Evolutionary conservation across 2,888 invertebrate species (phyloP).

Genomic region (Tiliacea citrago): DNA sequence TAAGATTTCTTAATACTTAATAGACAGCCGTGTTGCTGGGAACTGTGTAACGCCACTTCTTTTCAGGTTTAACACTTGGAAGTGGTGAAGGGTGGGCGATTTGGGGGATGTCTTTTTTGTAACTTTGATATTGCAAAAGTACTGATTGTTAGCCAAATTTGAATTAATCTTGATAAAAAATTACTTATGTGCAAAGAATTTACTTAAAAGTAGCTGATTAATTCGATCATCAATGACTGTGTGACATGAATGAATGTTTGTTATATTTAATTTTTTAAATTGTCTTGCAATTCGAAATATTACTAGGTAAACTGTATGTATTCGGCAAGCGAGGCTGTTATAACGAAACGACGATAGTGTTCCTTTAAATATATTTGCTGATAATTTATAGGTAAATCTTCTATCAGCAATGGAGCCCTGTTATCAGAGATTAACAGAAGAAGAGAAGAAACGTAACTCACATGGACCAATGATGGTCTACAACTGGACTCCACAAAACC

Average conservation of each 20-base stretch:
- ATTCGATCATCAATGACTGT: background rate
- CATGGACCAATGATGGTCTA: slow-evolving; percentile 97
- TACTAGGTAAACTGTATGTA: background rate
- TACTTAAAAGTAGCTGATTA: background rate
- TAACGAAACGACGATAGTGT: background rate
- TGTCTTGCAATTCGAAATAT: background rate
- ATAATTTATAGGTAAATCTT: slow-evolving; percentile 89
- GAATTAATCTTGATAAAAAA: background rate
- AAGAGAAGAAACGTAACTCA: slow-evolving; percentile 94
- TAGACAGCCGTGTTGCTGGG: no score
- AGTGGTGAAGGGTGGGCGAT: background rate
- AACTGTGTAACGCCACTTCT: background rate
- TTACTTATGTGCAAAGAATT: background rate
- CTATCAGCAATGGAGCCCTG: slow-evolving; percentile 94
- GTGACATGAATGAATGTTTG: background rate
- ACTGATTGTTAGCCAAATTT: no score
- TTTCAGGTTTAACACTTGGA: background rate
- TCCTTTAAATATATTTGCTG: background rate
- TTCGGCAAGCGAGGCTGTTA: no score
- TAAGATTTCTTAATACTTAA: background rate
- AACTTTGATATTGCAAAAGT: background rate
- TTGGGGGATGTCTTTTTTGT: background rate
- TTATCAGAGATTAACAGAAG: slow-evolving; percentile 91
- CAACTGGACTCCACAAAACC: slow-evolving; percentile 91
- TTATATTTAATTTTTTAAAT: background rate